Evolutionary conservation across 1,140 invertebrate genomes (phyloP), one percentile per base, ranked within the genome.

Genomic region (Drosophila azteca): DNA sequence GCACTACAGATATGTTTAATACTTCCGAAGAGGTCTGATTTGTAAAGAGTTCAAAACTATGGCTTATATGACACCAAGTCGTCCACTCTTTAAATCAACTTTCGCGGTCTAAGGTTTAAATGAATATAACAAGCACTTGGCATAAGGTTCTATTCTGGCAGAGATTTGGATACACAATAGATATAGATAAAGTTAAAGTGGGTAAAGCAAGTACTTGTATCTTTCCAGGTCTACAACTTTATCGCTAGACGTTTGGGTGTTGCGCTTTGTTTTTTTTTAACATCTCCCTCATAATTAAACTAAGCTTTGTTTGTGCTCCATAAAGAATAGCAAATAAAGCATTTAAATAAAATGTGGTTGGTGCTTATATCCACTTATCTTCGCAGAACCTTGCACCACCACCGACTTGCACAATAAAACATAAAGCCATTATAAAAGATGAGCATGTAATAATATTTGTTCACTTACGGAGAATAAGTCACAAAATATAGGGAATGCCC

Each of bases 381-480:
- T 3, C 15, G 41, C 9, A 7, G 17, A 5, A 69, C 68, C 66
- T 50, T 22, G 61, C 58, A 35, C 20, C 44, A 35, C 44, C 35
- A 11, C 15, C 22, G 24, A 24, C 51, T 69, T 69, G 45, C 45
- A 58, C 64, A 57, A 67, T 39, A 3, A 50, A 48, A 26, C 49
- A 44, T 22, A 13, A 13, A 39, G 44, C 22, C 24, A 39, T 15
- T 48, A 35, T 24, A 55, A 55, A n/a, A 68, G 9, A 55, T 55
- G 41, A 26, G 41, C 3, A 43, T 49, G 20, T 49, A 17, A 31
- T 20, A 53, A 41, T 11, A 3, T 39, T 39, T 11, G 3, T 43
- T 58, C 35, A 70, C 67, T 70, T 69, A 70, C 67, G 17, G 35
- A 49, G 6, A 68, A 44, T 68, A 35, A 39, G 3, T 69, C 39